Evolutionary conservation across 2,113 vertebrate species (phyloP).

Genomic region (Leucosticte australis): DNA sequence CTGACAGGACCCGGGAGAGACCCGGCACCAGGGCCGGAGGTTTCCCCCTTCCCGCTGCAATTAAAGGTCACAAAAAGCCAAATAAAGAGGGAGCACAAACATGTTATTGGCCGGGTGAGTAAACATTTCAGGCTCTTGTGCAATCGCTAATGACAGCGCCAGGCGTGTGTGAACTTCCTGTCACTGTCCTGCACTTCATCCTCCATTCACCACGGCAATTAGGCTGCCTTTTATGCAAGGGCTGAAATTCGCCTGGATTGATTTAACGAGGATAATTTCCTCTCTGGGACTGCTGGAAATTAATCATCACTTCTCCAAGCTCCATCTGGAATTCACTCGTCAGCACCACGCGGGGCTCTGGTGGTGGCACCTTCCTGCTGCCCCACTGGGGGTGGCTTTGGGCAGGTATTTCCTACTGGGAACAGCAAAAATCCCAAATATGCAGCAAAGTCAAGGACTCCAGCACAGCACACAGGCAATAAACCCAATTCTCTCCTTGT

Average conservation of each 20-base stretch:
- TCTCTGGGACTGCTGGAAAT: constrained; percentile 44
- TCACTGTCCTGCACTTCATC: neutral
- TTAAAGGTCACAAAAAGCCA: neutral
- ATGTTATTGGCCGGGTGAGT: constrained; percentile 38
- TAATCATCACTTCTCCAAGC: constrained; percentile 24
- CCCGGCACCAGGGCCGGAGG: neutral
- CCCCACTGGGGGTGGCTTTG: neutral
- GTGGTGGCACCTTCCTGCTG: neutral
- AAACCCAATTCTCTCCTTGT: neutral
- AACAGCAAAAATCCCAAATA: constrained; percentile 8
- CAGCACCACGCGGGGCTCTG: neutral
- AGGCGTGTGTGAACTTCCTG: constrained; percentile 57
- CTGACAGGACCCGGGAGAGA: neutral
- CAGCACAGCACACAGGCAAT: neutral
- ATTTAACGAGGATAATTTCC: constrained; percentile 59
- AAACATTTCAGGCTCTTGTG: constrained; percentile 56
- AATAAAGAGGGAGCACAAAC: constrained; percentile 30
- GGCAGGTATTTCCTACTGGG: neutral
- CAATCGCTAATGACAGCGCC: constrained; percentile 51
- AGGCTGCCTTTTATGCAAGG: constrained; percentile 20
- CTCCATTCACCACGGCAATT: constrained; percentile 32
- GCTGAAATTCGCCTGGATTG: constrained; percentile 10
- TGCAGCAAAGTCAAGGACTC: neutral
- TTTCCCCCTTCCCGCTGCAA: neutral
- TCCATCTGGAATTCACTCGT: neutral